Base-by-base conservation (phyloP, 2,797 vertebrate species). In the Arctocebus calabarensis region DNA sequence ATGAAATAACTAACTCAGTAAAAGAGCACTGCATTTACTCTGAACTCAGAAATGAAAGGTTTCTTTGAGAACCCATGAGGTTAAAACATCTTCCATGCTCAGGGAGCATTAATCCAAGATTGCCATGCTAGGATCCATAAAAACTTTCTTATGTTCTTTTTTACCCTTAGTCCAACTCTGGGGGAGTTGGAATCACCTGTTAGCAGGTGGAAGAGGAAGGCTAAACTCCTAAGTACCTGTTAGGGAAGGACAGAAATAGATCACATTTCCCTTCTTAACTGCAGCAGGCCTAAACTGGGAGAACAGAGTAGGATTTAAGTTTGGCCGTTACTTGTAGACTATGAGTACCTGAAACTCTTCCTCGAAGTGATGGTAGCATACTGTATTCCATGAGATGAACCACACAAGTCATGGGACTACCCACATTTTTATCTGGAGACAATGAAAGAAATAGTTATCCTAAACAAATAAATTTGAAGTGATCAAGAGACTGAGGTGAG, bases 331-430 rank as follows among this genome's bases (percentile, higher is more conserved):
- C 3, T 52, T n/a, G 4, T 2, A 32, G 61, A 48, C n/a, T 52
- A 29, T 23, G 77, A 57, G 3, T 40, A 62, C 70, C 32, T 68
- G 34, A 85, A 82, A 57, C 16, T 23, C 6, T 23, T 10, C 89
- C 43, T 52, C 52, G 40, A 62, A 89, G 17, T 77, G 43, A 85
- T 62, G 7, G 8, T 27, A 59, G 8, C 19, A 1, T 77, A 29
- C 34, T 85, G 93, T 70, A 45, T 64, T 87, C 68, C 32, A 32
- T 70, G 57, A 84, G 6, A 81, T 85, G 17, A 94, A 85, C n/a
- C 19, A 74, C 66, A 29, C 32, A 68, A 62, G 16, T 52, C 16
- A 68, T 32, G 23, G 2, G 5, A 13, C 1, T 81, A 34, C 16
- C 12, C 88, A 84, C 61, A 62, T 45, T 85, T 66, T 74, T 84